Base-by-base conservation (phyloP, 2,888 invertebrate genomes). In the Acronicta alni region DNA sequence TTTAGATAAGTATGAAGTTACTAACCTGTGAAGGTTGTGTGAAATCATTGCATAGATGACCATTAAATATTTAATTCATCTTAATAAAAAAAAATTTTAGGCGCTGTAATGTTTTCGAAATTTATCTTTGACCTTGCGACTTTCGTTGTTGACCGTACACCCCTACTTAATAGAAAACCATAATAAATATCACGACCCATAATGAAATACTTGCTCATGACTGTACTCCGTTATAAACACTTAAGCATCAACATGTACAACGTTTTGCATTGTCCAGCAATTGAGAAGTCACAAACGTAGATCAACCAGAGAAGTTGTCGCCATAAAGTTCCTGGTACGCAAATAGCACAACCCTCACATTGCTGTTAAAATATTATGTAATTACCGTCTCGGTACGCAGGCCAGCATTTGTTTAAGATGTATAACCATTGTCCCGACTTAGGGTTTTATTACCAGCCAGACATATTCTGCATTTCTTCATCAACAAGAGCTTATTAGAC, bases 301-400 rank as follows among this genome's bases (percentile, higher is more conserved):
- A 66, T 73, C 67, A 73, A 35, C 48, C 48, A 73, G 69, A 76
- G 71, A 77, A 77, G 68, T 65, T 53, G 67, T 72, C 66, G 65
- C 69, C 65, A 58, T 81, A 79, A 75, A 71, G 64, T 66, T 58
- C 46, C 44, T 52, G 60, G 52, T 74, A 79, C 80, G 72, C 70
- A 75, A 81, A 82, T 80, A 79, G 71, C 76, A 20, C 49, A 53
- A 60, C 69, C 70, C 62, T 72, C 77, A 76, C 81, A 74, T 74
- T 68, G 66, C 73, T 70, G 71, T 72, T 84, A 79, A 89, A 85
- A 83, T 87, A 87, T 88, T 83, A 81, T 75, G 82, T 84, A 86
- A 87, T 89, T 84, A 85, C 66, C 61, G 67, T 72, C 75, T 61
- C 54, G 20, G 57, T 57, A 39, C 46, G 53, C 59, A 48, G 48